Conservation (phyloP, 2,797 vertebrate genomes). For the Miichthys miiuy region DNA sequence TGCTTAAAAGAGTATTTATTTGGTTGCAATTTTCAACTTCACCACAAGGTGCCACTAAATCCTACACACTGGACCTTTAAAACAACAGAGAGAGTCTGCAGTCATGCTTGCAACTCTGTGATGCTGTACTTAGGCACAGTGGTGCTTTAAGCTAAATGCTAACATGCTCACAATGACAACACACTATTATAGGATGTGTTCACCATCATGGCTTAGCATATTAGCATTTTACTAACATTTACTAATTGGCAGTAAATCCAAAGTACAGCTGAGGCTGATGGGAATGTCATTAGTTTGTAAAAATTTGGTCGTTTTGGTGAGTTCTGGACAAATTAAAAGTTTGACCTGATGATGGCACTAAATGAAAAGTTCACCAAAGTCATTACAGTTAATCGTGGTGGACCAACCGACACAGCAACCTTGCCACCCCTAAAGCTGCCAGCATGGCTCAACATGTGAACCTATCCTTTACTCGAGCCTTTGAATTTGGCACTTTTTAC, state of each 20-base stretch:
- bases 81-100: slow-evolving; percentile 9
- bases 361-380: background rate
- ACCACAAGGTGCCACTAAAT: no score
- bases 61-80: background rate
- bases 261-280: background rate
- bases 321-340: background rate
- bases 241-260: background rate
- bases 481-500: slow-evolving; percentile 54
- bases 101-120: background rate
- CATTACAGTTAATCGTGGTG: background rate
- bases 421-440: background rate
- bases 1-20: no score
- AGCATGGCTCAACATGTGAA: slow-evolving; percentile 7
- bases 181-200: background rate
- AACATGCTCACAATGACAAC: background rate
- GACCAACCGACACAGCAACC: background rate
- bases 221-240: background rate
- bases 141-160: background rate
- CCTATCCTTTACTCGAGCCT: slow-evolving; percentile 1
- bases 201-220: background rate
- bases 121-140: background rate
- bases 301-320: background rate
- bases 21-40: no score
- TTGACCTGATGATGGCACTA: background rate
- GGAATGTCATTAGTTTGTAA: background rate